Conservation (phyloP, 2,797 vertebrate genomes). For the Acrossocheilus fasciatus region DNA sequence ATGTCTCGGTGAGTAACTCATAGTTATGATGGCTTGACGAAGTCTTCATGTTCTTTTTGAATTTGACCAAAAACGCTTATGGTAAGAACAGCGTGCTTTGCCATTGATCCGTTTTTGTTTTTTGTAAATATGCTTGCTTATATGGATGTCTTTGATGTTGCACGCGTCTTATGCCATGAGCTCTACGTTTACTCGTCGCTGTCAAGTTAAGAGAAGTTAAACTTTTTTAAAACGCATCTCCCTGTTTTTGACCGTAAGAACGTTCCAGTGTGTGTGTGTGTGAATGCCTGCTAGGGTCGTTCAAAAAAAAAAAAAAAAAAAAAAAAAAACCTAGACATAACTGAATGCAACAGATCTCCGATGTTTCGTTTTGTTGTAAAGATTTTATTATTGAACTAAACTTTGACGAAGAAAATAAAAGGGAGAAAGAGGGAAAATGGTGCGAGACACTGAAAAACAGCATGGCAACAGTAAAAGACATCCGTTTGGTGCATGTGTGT, state of each 20-base stretch:
- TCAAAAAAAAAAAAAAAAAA: not conserved
- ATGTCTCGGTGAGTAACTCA: constrained; percentile 89
- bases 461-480: not conserved
- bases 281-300: not conserved
- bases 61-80: not conserved
- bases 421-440: not conserved
- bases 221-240: not conserved
- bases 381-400: not conserved
- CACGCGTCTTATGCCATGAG: not conserved
- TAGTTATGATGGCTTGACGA: not conserved
- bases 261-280: not conserved
- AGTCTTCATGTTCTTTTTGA: not conserved
- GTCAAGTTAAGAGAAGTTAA: not conserved
- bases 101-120: not conserved
- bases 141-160: not conserved
- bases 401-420: not conserved
- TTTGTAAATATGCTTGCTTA: not conserved
- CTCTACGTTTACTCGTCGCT: not conserved
- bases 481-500: not conserved
- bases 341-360: not conserved
- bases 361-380: not conserved
- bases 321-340: not conserved
- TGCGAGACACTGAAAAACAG: not conserved
- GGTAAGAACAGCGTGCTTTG: not conserved
- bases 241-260: not conserved